Evolutionary conservation across 2,888 invertebrate genomes (phyloP), one percentile per base, ranked within the genome.

Genomic region (Heliconius cydno): DNA sequence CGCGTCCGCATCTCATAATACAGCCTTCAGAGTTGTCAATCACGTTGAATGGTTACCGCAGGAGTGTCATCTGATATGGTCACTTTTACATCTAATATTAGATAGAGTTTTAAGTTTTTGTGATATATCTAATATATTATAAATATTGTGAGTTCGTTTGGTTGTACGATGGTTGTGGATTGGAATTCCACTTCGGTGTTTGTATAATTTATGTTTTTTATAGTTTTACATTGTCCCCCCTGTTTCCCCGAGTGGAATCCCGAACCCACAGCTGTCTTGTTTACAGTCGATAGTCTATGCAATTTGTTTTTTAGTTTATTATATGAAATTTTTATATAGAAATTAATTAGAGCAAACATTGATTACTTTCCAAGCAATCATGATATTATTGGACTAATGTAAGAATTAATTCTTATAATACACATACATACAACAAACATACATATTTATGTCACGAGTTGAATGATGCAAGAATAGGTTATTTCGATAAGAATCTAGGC

Each of bases 1-100:
- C 19, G 19, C 28, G 22, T 41, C 41, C 46, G 65, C 65, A 75
- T 75, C 75, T 41, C 65, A 66, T 75, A 66, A 65, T 66, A 38
- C 75, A 75, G 22, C 75, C 75, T 75, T 75, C 75, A 75, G 41
- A 46, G 65, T 75, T 75, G 75, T 75, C 75, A 75, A 66, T 75
- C 46, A 73, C 73, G 65, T 65, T 73, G 60, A 60, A 73, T 34
- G 13, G n/a, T 38, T 41, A 75, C 65, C 65, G 10, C 65, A 65
- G 65, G 65, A 41, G 28, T 66, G 75, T 66, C 65, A 65, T 30
- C 28, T 19, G 65, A 75, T 75, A 38, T 66, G 65, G 7, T 25
- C 22, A 73, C 57, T 38, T 60, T 73, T 73, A 60, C 73, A 57
- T 57, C 34, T 34, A 73, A 73, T 34, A 13, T 57, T 73, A 34